A percentile compares a stretch with the other conserved stretches of the same genome.
phyloP scores from a whole-genome alignment of 2,888 invertebrate species.

The Agrenia bidenticulata region DNA sequence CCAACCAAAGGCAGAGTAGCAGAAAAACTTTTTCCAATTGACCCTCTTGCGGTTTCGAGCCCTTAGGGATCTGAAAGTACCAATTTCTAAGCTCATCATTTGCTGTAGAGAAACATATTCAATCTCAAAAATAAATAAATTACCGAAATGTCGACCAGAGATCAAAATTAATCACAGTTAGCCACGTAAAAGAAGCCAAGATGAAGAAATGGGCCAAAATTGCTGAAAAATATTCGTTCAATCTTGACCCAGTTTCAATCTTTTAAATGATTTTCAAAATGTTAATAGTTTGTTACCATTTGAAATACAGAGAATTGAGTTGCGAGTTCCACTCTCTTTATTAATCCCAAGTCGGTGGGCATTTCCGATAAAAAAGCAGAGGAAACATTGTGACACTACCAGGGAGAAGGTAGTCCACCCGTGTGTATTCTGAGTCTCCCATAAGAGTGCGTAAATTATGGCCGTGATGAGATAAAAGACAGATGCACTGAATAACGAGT shows the following conservation, averaged over 20 bases:
- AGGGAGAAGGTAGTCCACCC: constrained; percentile 8
- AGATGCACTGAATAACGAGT: neutral
- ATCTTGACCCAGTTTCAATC: no score
- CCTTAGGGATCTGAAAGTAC: neutral
- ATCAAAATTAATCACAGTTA: constrained; percentile 1
- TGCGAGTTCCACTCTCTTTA: neutral
- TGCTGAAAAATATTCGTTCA: constrained; percentile 5
- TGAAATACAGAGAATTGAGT: neutral
- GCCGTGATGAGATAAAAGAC: constrained; percentile 3
- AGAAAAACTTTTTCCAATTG: neutral
- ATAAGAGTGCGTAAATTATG: neutral
- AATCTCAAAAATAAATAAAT: no score
- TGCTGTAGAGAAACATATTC: no score
- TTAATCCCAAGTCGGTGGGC: constrained; percentile 2
- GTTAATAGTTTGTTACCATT: constrained; percentile 6
- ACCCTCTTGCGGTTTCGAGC: neutral
- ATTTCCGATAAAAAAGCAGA: constrained; percentile 8
- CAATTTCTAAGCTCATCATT: no score
- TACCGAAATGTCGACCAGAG: constrained; percentile 11
- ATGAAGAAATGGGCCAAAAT: constrained; percentile 12
- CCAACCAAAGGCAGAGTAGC: neutral
- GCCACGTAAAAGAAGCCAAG: constrained; percentile 10
- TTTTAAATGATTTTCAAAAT: neutral
- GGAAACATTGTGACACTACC: neutral
- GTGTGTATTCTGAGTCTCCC: constrained; percentile 14